Base-by-base conservation (phyloP, 2,797 vertebrate genomes). In the Acestrorhynchus altus region DNA sequence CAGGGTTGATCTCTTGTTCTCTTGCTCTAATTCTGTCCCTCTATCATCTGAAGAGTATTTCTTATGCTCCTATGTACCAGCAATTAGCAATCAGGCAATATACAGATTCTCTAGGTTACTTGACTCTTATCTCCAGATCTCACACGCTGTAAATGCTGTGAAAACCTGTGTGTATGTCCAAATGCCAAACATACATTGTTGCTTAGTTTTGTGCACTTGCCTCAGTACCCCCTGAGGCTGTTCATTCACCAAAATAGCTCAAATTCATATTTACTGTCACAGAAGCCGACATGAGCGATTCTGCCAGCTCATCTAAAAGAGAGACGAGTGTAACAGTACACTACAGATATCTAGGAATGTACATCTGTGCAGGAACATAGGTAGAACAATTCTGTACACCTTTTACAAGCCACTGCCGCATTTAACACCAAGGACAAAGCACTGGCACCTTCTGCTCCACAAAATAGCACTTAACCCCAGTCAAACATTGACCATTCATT, bases 401-500 rank as follows among this genome's bases (percentile, higher is more conserved):
- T 42, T 79, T 57, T 68, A 57, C 13, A 52, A 68, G 44, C 31
- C 67, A 61, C 44, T 15, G 20, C 44, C 6, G 8, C 54, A 52
- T 26, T 44, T 46, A 28, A 35, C 47, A 47, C 13, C 31, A 52
- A 46, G 26, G 11, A 10, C 42, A 60, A 68, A 35, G 42, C 16
- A 47, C 31, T 40, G 51, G 26, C 15, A 57, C 28, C 54, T 51
- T 66, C 28, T 18, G 56, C 31, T 39, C 40, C 42, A 61, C 24
- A 42, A 49, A 71, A 76, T 20, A 69, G 52, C 28, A 66, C 70
- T 66, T 67, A 26, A 67, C 72, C 72, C 8, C 35, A 60, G 72
- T 74, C 79, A 81, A 78, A 67, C 59, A 57, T 59, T 65, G 63
- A 66, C 65, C 49, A 16, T 51, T 35, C 35, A 66, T 79, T 28